Evolutionary conservation across 2,113 vertebrate species (phyloP), one percentile per base, ranked within the genome.

Genomic region (Drymodes brunneopygia): DNA sequence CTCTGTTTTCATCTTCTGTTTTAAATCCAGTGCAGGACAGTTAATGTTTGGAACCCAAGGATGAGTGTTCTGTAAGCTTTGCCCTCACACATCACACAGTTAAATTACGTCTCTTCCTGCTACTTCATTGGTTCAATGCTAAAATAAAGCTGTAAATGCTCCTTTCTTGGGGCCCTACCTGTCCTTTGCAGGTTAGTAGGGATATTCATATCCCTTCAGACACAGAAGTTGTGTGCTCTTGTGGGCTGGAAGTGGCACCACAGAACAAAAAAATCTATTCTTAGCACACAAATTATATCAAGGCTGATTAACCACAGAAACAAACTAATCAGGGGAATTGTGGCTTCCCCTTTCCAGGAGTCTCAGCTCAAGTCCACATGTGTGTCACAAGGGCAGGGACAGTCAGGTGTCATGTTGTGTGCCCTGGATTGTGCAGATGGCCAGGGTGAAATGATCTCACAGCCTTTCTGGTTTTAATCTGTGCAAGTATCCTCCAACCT

Each of bases 271-370:
- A 70, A 19, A 24, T 44, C 90, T 94, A 95, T 96, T 96, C 60
- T 96, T 96, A 92, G 93, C 80, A 33, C 21, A 78, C n/a, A 93
- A 95, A 92, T 96, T 95, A 93, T 94, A 86, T 45, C 64, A 66
- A 69, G 83, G 85, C 65, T 94, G 90, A 95, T 96, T 92, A 96
- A 93, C 36, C 27, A 4, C 44, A 77, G 92, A 66, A 93, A 83
- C 62, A 83, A 94, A 86, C 67, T 66, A 40, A 44, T 15, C 56
- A 40, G 80, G 93, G 81, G 93, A 95, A 90, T 66, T 92, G 71
- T n/a, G 67, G 67, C 72, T 97, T 93, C 79, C 88, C 74, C 77
- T 64, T 81, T 45, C 87, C 9, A 4, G 71, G 77, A 95, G 82
- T 28, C 79, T 73, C 71, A 33, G 75, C 29, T 91, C 50, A 12